phyloP scores from a whole-genome alignment of 2,888 invertebrate genomes.

The Fragum fragum region DNA sequence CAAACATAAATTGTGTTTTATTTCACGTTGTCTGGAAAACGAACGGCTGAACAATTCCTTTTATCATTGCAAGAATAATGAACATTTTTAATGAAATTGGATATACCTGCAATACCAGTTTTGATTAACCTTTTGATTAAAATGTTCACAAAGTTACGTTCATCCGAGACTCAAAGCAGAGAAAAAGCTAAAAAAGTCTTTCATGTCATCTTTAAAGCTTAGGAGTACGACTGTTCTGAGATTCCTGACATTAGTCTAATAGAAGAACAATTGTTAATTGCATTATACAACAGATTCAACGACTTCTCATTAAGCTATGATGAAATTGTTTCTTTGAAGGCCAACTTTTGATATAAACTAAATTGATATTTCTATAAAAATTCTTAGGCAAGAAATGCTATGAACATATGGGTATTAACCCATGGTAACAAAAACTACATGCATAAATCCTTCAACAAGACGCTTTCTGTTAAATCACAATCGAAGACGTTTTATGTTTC shows the following conservation, averaged over 20 bases:
- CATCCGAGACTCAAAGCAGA: too few relatives aligned
- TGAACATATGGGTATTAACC: not conserved
- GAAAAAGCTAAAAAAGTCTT: not conserved
- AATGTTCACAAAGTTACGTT: too few relatives aligned
- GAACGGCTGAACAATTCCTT: too few relatives aligned
- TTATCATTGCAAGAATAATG: slow-evolving; percentile 1
- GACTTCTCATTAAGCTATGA: not conserved
- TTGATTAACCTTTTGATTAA: not conserved
- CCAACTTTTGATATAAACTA: not conserved
- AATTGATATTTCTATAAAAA: not conserved
- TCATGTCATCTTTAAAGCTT: not conserved
- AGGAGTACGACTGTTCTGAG: not conserved
- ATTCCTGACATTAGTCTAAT: not conserved
- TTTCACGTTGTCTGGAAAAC: too few relatives aligned
- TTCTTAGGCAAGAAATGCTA: not conserved
- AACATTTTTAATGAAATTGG: not conserved
- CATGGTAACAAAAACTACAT: too few relatives aligned
- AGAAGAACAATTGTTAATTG: not conserved
- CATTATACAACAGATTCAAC: not conserved
- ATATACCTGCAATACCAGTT: not conserved
- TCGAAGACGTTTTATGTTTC: too few relatives aligned
- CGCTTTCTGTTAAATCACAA: too few relatives aligned
- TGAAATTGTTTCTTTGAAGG: not conserved
- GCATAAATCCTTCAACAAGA: too few relatives aligned
- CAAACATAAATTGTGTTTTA: too few relatives aligned